phyloP scores from a whole-genome alignment of 2,113 vertebrate species.

The Muntiacus reevesi region DNA sequence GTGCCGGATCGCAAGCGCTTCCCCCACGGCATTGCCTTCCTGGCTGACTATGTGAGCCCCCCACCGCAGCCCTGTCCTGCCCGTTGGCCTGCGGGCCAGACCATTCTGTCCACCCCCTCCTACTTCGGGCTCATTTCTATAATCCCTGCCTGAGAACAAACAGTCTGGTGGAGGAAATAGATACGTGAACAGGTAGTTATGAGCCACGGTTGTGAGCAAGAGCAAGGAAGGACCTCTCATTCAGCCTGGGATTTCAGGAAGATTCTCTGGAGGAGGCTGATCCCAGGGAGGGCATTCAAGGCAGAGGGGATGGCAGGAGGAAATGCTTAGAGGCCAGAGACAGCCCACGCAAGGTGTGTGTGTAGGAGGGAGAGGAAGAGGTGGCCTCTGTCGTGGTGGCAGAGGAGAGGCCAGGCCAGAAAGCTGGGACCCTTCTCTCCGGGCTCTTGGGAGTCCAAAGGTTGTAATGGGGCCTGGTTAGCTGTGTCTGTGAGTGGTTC shows the following conservation, averaged over 20 bases:
- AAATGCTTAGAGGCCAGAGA: background rate
- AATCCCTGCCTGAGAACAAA: background rate
- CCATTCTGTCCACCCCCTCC: background rate
- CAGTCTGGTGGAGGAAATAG: background rate
- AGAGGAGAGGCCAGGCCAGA: background rate
- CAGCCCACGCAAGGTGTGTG: background rate
- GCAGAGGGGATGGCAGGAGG: background rate
- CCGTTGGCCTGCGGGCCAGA: no score
- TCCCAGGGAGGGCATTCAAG: background rate
- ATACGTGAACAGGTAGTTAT: background rate
- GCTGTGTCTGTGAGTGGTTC: background rate
- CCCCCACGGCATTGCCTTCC: slow-evolving; percentile 87
- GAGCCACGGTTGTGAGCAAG: background rate
- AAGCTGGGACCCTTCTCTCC: background rate
- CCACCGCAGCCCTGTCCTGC: background rate
- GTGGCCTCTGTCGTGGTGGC: background rate
- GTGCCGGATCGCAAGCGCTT: slow-evolving; percentile 90
- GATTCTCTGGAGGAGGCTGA: background rate
- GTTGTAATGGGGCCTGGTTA: background rate
- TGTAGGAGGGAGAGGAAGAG: background rate
- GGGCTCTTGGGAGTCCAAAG: background rate
- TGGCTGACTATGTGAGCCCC: slow-evolving; percentile 87
- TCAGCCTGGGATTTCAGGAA: background rate
- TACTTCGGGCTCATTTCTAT: background rate
- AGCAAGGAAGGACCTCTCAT: background rate